These are phyloP conservation scores for Drosophila lacteicornis DNA, from an alignment of 1,140 invertebrate genomes.

Conservation along the genomic window DNA sequence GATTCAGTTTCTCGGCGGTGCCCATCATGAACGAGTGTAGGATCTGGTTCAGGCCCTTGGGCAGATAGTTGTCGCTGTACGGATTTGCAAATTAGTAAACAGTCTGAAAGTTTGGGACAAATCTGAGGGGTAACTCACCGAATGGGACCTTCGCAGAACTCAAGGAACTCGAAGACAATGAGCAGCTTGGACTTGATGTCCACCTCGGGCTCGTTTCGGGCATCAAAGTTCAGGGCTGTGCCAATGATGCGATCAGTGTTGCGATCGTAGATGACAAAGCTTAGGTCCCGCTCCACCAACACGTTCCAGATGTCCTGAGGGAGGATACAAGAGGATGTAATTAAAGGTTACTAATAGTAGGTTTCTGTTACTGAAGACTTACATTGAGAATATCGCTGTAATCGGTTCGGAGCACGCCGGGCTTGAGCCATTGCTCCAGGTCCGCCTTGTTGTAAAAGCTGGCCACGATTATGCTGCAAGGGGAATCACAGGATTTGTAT, in stretches of 20 bases:
- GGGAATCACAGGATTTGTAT: neutral
- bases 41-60: conserved; percentile 89
- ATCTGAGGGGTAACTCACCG: conserved; percentile 84
- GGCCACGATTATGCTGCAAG: conserved; percentile 90
- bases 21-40: conserved; percentile 95
- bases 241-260: conserved; percentile 85
- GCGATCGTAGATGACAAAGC: conserved; percentile 87
- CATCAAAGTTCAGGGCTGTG: conserved; percentile 92
- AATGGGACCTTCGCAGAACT: conserved; percentile 90
- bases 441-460: conserved; percentile 94
- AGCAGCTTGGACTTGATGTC: conserved; percentile 88
- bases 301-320: conserved; percentile 87
- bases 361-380: conserved; percentile 10
- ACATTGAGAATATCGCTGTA: conserved; percentile 88
- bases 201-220: conserved; percentile 91
- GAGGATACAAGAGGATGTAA: too few species aligned
- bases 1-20: conserved; percentile 87
- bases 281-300: conserved; percentile 89
- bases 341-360: neutral
- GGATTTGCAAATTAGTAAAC: neutral
- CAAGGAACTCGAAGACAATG: conserved; percentile 92
- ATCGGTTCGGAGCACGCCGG: conserved; percentile 87
- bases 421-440: conserved; percentile 90
- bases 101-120: too few species aligned
- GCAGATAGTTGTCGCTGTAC: conserved; percentile 87